Evolutionary conservation across 2,888 invertebrate genomes (phyloP).

Genomic region (Lepidochrysops patricia): DNA sequence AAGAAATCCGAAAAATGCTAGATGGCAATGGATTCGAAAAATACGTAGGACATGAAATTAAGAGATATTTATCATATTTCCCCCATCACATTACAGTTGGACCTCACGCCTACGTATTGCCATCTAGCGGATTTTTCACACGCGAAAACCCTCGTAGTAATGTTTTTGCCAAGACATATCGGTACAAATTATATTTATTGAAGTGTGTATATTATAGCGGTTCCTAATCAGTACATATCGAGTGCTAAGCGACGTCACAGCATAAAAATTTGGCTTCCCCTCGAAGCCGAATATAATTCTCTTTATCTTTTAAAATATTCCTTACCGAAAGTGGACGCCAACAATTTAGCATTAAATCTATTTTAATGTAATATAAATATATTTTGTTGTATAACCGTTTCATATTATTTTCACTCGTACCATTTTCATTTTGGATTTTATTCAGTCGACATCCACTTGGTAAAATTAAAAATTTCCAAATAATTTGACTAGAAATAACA

Average conservation of each 20-base stretch:
- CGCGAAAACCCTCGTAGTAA: too few relatives aligned
- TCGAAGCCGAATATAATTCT: slow-evolving; percentile 69
- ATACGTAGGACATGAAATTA: too few relatives aligned
- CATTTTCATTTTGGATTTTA: slow-evolving; percentile 16
- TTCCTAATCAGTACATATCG: slow-evolving; percentile 12
- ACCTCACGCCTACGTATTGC: too few relatives aligned
- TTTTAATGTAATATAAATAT: slow-evolving; percentile 25
- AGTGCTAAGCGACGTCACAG: slow-evolving; percentile 38
- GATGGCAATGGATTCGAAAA: too few relatives aligned
- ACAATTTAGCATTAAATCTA: slow-evolving; percentile 19
- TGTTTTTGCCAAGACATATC: too few relatives aligned
- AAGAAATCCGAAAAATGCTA: too few relatives aligned
- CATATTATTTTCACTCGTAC: slow-evolving; percentile 13
- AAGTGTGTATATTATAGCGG: too few relatives aligned
- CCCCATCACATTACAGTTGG: too few relatives aligned
- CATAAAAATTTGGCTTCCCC: slow-evolving; percentile 59
- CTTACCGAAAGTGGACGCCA: slow-evolving; percentile 50
- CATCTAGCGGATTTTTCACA: too few relatives aligned
- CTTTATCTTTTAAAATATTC: slow-evolving; percentile 44
- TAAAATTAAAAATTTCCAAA: slow-evolving; percentile 44
- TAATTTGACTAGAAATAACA: slow-evolving; percentile 72
- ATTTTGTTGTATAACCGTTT: slow-evolving; percentile 21
- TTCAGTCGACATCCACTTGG: slow-evolving; percentile 44
- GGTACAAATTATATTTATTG: too few relatives aligned
- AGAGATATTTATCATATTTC: too few relatives aligned